These are phyloP conservation scores for Acrossocheilus fasciatus DNA, from an alignment of 2,797 vertebrate genomes.

Conservation along the genomic window DNA sequence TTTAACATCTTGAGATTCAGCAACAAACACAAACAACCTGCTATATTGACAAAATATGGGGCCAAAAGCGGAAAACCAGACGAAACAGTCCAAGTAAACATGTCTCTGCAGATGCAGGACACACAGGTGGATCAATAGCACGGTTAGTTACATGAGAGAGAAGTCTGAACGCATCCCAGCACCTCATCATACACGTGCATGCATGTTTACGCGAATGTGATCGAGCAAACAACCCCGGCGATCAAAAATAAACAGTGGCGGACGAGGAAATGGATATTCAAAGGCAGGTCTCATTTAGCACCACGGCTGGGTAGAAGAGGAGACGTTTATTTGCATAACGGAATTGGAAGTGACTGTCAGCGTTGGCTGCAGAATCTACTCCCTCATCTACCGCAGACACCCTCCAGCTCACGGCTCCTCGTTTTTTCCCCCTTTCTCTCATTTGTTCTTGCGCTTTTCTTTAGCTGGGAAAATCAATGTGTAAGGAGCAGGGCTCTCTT, in stretches of 20 bases:
- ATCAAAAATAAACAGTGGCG: slow-evolving; percentile 58
- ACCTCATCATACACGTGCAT: slow-evolving; percentile 38
- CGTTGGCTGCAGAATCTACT: slow-evolving; percentile 46
- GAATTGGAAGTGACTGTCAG: slow-evolving; percentile 65
- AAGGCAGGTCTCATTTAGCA: slow-evolving; percentile 60
- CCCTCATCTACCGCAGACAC: slow-evolving; percentile 38
- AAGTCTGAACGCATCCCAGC: slow-evolving; percentile 35
- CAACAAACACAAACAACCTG: background rate
- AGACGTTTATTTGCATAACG: slow-evolving; percentile 65
- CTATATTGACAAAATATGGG: background rate
- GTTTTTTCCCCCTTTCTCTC: background rate
- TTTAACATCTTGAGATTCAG: slow-evolving; percentile 17
- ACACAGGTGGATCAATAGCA: slow-evolving; percentile 50
- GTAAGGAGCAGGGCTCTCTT: slow-evolving; percentile 26
- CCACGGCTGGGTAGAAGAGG: slow-evolving; percentile 43
- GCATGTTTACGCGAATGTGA: slow-evolving; percentile 37
- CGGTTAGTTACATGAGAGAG: slow-evolving; percentile 54
- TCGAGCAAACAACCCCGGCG: slow-evolving; percentile 53
- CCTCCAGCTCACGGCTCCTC: slow-evolving; percentile 34
- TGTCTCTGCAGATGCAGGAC: slow-evolving; percentile 24
- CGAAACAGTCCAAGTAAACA: slow-evolving; percentile 24
- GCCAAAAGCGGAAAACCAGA: slow-evolving; percentile 26
- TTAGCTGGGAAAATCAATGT: slow-evolving; percentile 44
- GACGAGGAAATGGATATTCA: slow-evolving; percentile 63
- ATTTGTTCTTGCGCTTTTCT: slow-evolving; percentile 42